phyloP scores from a whole-genome alignment of 2,888 invertebrate genomes.

The Drosophila anceps region DNA sequence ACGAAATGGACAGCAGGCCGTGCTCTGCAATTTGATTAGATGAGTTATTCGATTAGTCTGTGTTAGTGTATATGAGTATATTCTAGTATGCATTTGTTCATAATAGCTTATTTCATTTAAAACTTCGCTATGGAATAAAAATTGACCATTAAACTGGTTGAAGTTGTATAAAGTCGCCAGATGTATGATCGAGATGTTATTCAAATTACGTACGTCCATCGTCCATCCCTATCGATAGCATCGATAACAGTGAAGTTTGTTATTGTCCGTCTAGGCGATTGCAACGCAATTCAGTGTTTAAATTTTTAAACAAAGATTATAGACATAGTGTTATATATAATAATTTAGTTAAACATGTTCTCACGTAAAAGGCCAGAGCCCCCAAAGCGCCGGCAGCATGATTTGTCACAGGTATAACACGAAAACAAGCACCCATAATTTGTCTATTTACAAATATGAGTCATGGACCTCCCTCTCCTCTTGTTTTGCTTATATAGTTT shows the following conservation, averaged over 20 bases:
- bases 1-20: neutral
- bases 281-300: slow-evolving; percentile 52
- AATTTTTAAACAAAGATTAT: slow-evolving; percentile 22
- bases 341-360: slow-evolving; percentile 75
- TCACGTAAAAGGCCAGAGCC: slow-evolving; percentile 81
- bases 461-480: slow-evolving; percentile 42
- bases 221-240: slow-evolving; percentile 25
- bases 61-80: neutral
- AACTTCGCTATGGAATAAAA: too few species aligned
- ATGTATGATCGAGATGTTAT: neutral
- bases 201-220: neutral
- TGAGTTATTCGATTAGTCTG: neutral
- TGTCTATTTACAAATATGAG: slow-evolving; percentile 62
- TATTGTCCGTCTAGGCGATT: slow-evolving; percentile 36
- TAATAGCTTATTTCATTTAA: neutral
- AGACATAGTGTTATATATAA: slow-evolving; percentile 9
- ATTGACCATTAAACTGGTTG: neutral
- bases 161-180: neutral
- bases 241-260: slow-evolving; percentile 46
- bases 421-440: slow-evolving; percentile 6
- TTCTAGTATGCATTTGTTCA: neutral
- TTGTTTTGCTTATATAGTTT: slow-evolving; percentile 86
- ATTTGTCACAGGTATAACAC: slow-evolving; percentile 83
- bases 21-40: neutral
- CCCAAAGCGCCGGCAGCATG: slow-evolving; percentile 80